phyloP scores from a whole-genome alignment of 2,113 vertebrate species.

The Hymenochirus boettgeri region DNA sequence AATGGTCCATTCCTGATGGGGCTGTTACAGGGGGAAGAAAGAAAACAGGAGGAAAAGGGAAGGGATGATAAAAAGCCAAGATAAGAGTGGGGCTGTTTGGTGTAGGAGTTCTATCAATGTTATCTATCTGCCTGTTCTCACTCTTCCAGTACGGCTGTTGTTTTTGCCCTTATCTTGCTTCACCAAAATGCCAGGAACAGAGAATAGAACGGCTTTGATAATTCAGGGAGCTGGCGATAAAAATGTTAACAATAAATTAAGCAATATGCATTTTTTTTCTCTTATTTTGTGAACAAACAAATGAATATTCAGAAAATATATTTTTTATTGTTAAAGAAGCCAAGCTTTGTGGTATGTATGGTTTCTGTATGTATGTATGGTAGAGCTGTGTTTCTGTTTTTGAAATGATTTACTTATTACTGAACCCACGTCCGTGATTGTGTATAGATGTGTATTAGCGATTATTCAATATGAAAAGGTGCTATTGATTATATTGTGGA shows the following conservation, averaged over 20 bases:
- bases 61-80: slow-evolving; percentile 84
- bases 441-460: too few species aligned
- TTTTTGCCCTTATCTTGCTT: slow-evolving; percentile 89
- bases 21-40: slow-evolving; percentile 58
- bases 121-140: slow-evolving; percentile 92
- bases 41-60: slow-evolving; percentile 56
- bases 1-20: slow-evolving; percentile 67
- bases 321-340: neutral
- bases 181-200: slow-evolving; percentile 96
- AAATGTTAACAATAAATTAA: slow-evolving; percentile 73
- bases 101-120: slow-evolving; percentile 94
- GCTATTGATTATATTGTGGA: too few species aligned
- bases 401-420: too few species aligned
- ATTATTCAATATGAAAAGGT: too few species aligned
- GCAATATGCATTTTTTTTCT: slow-evolving; percentile 51
- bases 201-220: slow-evolving; percentile 71
- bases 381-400: too few species aligned
- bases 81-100: slow-evolving; percentile 86
- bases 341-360: too few species aligned
- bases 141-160: slow-evolving; percentile 88
- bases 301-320: slow-evolving; percentile 3
- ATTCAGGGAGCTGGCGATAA: slow-evolving; percentile 76
- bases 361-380: too few species aligned
- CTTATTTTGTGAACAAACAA: slow-evolving; percentile 25
- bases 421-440: too few species aligned